Evolutionary conservation across 2,113 vertebrate genomes (phyloP).

Genomic region (Cygnus buccinator): DNA sequence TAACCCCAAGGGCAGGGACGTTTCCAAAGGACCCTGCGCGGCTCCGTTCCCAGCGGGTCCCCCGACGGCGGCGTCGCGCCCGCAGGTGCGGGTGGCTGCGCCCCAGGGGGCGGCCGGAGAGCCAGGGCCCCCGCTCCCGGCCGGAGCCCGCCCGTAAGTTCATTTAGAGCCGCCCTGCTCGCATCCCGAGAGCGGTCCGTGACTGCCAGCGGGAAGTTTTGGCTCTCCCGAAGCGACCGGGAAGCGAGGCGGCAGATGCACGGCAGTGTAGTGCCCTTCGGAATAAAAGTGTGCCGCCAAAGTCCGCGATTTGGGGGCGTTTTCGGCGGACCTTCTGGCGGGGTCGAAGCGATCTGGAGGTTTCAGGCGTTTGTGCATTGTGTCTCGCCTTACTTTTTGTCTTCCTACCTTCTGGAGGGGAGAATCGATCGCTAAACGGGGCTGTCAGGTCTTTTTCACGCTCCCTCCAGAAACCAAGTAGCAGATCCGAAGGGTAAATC

Average conservation of each 20-base stretch:
- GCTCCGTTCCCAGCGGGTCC: neutral
- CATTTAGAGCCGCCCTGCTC: neutral
- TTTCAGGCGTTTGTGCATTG: neutral
- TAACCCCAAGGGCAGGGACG: conserved; percentile 56
- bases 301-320: neutral
- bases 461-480: conserved; percentile 19
- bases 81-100: conserved; percentile 55
- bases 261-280: conserved; percentile 2
- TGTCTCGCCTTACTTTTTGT: conserved; percentile 4
- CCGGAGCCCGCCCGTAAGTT: conserved; percentile 4
- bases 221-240: neutral
- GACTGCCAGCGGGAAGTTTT: conserved; percentile 24
- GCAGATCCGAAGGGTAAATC: neutral
- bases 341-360: conserved; percentile 8
- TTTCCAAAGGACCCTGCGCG: conserved; percentile 11
- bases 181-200: conserved; percentile 1
- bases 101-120: neutral
- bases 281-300: conserved; percentile 10
- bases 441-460: neutral
- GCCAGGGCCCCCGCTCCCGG: neutral
- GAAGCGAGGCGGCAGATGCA: neutral
- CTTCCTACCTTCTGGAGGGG: conserved; percentile 33
- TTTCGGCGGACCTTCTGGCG: neutral
- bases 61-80: conserved; percentile 4
- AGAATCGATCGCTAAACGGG: conserved; percentile 33